These are phyloP conservation scores for Zootermopsis nevadensis DNA, from an alignment of 2,888 invertebrate species.

Conservation along the genomic window DNA sequence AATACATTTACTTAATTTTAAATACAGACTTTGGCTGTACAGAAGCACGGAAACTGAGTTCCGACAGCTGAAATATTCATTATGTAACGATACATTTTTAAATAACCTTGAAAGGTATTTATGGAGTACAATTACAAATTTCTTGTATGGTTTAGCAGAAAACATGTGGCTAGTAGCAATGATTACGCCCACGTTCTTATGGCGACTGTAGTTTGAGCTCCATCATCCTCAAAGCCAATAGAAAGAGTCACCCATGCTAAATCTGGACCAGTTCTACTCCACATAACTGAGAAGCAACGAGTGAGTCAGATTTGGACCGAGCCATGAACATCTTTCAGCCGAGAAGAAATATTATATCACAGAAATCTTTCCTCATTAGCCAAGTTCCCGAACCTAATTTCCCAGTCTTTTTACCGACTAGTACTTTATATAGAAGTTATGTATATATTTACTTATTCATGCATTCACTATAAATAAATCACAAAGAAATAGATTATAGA, in stretches of 20 bases:
- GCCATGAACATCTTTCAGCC: background rate
- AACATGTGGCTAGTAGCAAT: background rate
- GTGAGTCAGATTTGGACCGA: background rate
- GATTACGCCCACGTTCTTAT: background rate
- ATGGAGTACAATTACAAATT: background rate
- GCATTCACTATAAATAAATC: too few relatives aligned
- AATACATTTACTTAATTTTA: too few relatives aligned
- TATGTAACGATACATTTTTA: background rate
- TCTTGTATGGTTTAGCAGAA: background rate
- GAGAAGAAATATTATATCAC: constrained; percentile 4
- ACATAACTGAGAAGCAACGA: background rate
- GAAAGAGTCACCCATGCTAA: constrained; percentile 17
- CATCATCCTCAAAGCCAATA: background rate
- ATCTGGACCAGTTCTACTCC: constrained; percentile 5
- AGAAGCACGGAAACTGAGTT: too few relatives aligned
- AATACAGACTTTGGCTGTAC: too few relatives aligned
- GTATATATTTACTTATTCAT: too few relatives aligned
- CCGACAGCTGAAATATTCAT: too few relatives aligned
- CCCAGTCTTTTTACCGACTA: too few relatives aligned
- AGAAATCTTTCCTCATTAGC: too few relatives aligned
- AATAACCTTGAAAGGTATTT: background rate
- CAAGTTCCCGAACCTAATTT: too few relatives aligned
- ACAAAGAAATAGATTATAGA: too few relatives aligned
- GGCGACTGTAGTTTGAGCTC: background rate
- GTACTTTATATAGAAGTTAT: too few relatives aligned